phyloP scores from a whole-genome alignment of 2,888 invertebrate species.

The Gortyna flavago region DNA sequence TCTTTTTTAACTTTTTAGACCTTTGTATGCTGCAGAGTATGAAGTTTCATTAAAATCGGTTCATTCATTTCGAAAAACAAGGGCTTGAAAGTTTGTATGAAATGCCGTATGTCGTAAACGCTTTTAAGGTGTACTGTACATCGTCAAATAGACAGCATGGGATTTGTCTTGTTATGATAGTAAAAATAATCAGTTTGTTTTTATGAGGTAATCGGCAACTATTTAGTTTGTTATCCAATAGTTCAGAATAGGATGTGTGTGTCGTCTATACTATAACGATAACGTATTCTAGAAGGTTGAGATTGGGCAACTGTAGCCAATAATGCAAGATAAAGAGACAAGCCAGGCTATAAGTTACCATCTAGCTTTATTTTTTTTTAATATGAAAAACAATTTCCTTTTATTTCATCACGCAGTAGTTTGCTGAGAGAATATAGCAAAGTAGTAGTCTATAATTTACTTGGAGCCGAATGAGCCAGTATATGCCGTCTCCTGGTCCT shows the following conservation, averaged over 20 bases:
- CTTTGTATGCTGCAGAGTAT: no score
- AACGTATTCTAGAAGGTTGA: neutral
- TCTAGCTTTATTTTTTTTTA: neutral
- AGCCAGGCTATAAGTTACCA: neutral
- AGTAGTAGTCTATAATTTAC: conserved; percentile 69
- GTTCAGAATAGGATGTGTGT: neutral
- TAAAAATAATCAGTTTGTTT: neutral
- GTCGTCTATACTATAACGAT: neutral
- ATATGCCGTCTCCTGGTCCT: conserved; percentile 79
- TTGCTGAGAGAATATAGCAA: neutral
- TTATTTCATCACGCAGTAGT: neutral
- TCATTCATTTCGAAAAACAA: no score
- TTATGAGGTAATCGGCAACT: neutral
- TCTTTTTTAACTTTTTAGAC: no score
- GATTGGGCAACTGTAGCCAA: neutral
- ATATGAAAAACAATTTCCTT: neutral
- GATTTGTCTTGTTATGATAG: neutral
- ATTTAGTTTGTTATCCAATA: neutral
- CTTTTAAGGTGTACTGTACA: neutral
- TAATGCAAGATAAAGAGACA: neutral
- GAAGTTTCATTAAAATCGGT: no score
- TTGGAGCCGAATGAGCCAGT: conserved; percentile 82
- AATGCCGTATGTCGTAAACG: no score
- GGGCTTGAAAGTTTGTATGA: no score
- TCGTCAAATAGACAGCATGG: neutral